Evolutionary conservation across 2,797 vertebrate genomes (phyloP).

Genomic region (Chiroxiphia lanceolata): DNA sequence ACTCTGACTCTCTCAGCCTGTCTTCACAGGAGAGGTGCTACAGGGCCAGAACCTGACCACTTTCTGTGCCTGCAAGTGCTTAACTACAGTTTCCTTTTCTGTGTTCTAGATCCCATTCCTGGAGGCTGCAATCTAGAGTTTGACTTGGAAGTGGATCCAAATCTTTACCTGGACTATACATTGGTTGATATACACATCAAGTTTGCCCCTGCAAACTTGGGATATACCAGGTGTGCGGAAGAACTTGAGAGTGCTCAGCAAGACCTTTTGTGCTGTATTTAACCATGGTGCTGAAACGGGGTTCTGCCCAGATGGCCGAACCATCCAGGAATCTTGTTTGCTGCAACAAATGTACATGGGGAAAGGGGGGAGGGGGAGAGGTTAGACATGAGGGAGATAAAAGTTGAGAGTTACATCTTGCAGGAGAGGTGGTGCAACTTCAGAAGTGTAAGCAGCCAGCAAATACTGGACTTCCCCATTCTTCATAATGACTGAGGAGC

Average conservation of each 20-base stretch:
- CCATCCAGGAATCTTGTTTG: not conserved
- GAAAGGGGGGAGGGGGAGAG: not conserved
- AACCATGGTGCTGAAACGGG: not conserved
- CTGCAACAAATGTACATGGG: not conserved
- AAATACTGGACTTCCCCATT: not conserved
- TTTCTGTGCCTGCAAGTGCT: not conserved
- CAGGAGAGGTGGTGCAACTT: not conserved
- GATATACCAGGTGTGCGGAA: slow-evolving; percentile 82
- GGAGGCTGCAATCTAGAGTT: slow-evolving; percentile 92
- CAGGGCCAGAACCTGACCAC: not conserved
- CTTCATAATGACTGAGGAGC: not conserved
- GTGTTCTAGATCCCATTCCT: slow-evolving; percentile 87
- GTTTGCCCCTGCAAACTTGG: slow-evolving; percentile 92
- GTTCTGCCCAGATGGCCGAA: not conserved
- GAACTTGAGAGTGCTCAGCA: not conserved
- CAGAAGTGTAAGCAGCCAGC: not conserved
- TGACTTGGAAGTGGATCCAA: slow-evolving; percentile 88
- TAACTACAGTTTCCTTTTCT: not conserved
- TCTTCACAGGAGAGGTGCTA: not conserved
- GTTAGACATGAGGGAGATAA: not conserved
- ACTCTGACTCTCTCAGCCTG: not conserved
- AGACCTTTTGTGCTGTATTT: not conserved
- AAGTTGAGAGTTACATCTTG: not conserved
- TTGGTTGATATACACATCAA: slow-evolving; percentile 85
- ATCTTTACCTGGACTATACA: slow-evolving; percentile 88